phyloP scores from a whole-genome alignment of 2,113 vertebrate species.

The Lepus americanus region DNA sequence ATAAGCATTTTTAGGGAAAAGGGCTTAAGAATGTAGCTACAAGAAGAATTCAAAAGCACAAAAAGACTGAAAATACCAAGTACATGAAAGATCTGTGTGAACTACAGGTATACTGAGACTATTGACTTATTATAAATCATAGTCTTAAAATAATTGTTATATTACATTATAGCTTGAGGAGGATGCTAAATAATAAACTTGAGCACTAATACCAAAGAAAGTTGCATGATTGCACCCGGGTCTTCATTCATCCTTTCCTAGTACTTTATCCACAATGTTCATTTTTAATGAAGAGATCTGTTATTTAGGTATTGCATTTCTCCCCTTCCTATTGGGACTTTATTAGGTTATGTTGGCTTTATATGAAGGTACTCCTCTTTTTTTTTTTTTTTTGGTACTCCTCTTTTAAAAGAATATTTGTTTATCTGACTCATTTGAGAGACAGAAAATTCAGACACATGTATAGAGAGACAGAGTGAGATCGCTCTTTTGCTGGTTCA shows the following conservation, averaged over 20 bases:
- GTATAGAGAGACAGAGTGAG: too few relatives aligned
- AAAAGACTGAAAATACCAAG: not conserved
- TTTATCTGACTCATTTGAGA: too few relatives aligned
- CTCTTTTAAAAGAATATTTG: too few relatives aligned
- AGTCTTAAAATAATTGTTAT: not conserved
- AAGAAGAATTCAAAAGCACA: not conserved
- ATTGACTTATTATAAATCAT: not conserved
- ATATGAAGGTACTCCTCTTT: too few relatives aligned
- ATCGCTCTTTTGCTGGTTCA: too few relatives aligned
- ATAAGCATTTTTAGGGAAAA: not conserved
- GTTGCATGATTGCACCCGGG: not conserved
- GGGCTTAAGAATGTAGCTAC: too few relatives aligned
- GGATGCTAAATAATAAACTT: not conserved
- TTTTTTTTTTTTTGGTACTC: too few relatives aligned
- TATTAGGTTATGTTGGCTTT: not conserved
- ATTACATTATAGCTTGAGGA: not conserved
- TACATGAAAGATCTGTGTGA: not conserved
- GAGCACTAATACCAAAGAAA: not conserved
- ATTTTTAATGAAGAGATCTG: not conserved
- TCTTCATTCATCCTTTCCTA: not conserved
- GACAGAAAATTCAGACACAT: too few relatives aligned
- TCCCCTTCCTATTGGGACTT: not conserved
- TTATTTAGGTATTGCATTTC: not conserved
- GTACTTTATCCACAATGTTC: not conserved
- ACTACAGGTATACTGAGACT: too few relatives aligned